A percentile compares a stretch with the other conserved stretches of the same genome.
Evolutionary conservation across 37 sponge, comb jelly and placozoan species (phyloP).

Genomic region (Mnemiopsis leidyi): DNA sequence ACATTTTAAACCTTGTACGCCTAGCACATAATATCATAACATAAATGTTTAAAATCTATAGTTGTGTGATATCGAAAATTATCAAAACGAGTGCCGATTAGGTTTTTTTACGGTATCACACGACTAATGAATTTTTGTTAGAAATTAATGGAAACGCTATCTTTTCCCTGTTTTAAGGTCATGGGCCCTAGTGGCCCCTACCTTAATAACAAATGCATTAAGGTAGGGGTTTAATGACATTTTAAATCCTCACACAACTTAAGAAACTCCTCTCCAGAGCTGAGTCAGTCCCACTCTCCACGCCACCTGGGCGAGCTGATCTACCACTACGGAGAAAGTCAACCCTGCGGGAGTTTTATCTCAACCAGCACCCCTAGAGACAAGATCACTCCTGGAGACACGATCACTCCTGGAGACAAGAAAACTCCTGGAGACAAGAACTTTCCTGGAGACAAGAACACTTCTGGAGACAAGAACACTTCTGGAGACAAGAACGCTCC

Average conservation of each 20-base stretch:
- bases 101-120: too few relatives aligned
- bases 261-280: constrained; percentile 85
- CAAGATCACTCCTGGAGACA: background rate
- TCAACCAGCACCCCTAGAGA: too few relatives aligned
- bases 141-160: too few relatives aligned
- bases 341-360: constrained; percentile 26
- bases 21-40: background rate
- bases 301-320: constrained; percentile 88
- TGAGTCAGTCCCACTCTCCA: constrained; percentile 76
- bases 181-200: too few relatives aligned
- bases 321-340: constrained; percentile 81
- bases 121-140: too few relatives aligned
- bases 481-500: background rate
- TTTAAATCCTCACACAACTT: too few relatives aligned
- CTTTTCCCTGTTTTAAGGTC: too few relatives aligned
- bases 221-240: too few relatives aligned
- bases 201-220: too few relatives aligned
- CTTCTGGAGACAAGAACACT: background rate
- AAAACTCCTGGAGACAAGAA: too few relatives aligned
- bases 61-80: too few relatives aligned
- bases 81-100: too few relatives aligned
- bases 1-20: background rate
- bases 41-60: background rate
- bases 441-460: background rate
- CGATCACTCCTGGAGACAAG: background rate